Base-by-base conservation (phyloP, 2,888 invertebrate genomes). In the Byasa hedistus region DNA sequence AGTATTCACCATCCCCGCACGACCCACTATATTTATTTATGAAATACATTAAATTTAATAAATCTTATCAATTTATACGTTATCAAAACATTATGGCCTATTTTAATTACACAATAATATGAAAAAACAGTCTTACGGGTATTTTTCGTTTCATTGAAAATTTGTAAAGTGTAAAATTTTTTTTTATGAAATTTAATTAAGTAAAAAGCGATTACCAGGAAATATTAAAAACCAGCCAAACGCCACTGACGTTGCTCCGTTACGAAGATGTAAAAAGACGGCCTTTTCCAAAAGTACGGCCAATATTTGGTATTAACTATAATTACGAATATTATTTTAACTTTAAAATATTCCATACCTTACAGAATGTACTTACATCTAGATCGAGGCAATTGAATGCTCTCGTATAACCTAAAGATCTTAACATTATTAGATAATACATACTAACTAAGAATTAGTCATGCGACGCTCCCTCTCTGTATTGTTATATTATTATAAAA, bases 41-140 rank as follows among this genome's bases (percentile, higher is more conserved):
- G 64, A 70, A 72, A 70, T 68, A 70, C 58, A 73, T 74, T 71
- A 77, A 80, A 76, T 75, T n/a, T 48, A 79, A 82, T 81, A 77
- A 85, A 83, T 75, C 86, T 87, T 87, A 91, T 86, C 76, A 84
- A 85, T 81, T 75, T 87, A 87, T 87, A 87, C 76, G 83, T 84
- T 89, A 89, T 89, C 84, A 87, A 90, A 89, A 86, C 73, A 80
- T 86, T 89, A 90, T 85, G 85, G 86, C 86, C 91, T 91, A 91
- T 86, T 27, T n/a, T 84, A 81, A 84, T 83, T 84, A 87, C 81
- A 79, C 76, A 81, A 84, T 86, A 85, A 84, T 79, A 79, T 85
- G 86, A 89, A 89, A 83, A 89, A 90, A 90, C 91, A 91, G 91
- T 91, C 91, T 91, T 91, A 81, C 87, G 83, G 87, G 87, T 78